Evolutionary conservation across 2,113 vertebrate species (phyloP).

Genomic region (Lethenteron camtschaticum): DNA sequence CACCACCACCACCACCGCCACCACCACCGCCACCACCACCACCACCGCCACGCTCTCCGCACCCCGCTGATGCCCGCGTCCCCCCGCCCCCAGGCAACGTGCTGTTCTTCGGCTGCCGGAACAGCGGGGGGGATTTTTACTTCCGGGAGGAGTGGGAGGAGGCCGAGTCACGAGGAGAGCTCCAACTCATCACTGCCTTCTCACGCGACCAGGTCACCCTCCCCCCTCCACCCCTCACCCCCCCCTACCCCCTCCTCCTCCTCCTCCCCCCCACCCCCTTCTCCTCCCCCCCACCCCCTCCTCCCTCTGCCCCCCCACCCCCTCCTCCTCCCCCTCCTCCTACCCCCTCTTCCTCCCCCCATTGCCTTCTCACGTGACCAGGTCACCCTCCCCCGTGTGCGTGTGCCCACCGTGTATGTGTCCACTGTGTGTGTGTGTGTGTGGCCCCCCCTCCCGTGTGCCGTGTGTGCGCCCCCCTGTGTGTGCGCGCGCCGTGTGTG

Average conservation of each 20-base stretch:
- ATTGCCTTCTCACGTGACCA: no score
- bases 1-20: not conserved
- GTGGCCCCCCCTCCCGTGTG: not conserved
- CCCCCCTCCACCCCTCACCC: not conserved
- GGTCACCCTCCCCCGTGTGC: not conserved
- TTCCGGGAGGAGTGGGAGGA: conserved; percentile 51
- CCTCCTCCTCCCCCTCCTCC: no score
- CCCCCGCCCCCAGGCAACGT: conserved; percentile 29
- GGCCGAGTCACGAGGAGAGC: conserved; percentile 23
- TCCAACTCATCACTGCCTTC: conserved; percentile 60
- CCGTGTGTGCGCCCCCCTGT: not conserved
- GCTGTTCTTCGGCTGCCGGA: conserved; percentile 70
- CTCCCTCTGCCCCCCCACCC: no score
- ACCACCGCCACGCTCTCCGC: not conserved
- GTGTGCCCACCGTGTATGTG: not conserved
- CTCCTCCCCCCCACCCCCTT: no score
- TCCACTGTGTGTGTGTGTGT: not conserved
- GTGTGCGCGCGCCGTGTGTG: conserved; percentile 6
- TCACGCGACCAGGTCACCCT: conserved; percentile 66
- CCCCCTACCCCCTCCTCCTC: no score
- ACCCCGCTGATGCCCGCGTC: not conserved
- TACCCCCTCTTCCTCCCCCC: no score
- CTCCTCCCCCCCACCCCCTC: no score
- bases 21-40: not conserved
- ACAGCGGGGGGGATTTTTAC: conserved; percentile 53